Percentiles rank a stretch among this genome's conserved stretches.
Evolutionary conservation across 2,888 invertebrate genomes (phyloP).

Genomic region (Sarcophaga subvicina): DNA sequence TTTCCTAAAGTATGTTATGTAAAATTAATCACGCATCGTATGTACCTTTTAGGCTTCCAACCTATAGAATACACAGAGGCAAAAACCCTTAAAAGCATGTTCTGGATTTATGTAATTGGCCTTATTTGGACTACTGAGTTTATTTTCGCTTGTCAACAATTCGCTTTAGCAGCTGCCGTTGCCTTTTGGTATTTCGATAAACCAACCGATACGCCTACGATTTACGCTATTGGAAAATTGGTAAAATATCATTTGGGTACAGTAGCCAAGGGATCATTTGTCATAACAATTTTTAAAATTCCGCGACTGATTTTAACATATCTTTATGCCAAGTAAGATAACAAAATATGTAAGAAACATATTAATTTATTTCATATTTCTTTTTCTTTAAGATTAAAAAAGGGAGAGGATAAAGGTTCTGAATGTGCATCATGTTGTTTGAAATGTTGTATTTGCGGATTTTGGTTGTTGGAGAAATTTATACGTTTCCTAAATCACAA

Average conservation of each 20-base stretch:
- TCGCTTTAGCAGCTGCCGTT: conserved; percentile 96
- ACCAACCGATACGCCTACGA: conserved; percentile 86
- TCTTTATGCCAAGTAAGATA: conserved; percentile 92
- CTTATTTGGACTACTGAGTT: conserved; percentile 97
- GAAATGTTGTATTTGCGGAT: conserved; percentile 94
- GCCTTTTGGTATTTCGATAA: conserved; percentile 97
- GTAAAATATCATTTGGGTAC: conserved; percentile 96
- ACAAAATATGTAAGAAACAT: neutral
- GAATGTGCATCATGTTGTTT: conserved; percentile 89
- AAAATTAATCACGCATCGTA: neutral
- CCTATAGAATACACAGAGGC: conserved; percentile 89
- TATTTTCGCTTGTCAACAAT: conserved; percentile 96
- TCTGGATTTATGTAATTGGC: conserved; percentile 96
- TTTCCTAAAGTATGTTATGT: too few species aligned
- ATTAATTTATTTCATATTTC: too few species aligned
- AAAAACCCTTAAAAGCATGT: conserved; percentile 93
- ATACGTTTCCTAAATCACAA: conserved; percentile 96
- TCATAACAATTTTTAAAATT: conserved; percentile 96
- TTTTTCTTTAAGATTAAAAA: conserved; percentile 84
- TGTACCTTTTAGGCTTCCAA: conserved; percentile 83
- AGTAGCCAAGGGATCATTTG: conserved; percentile 95
- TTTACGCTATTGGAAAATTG: conserved; percentile 86
- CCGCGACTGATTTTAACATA: conserved; percentile 94
- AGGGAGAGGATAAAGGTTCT: conserved; percentile 87
- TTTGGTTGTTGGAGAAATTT: conserved; percentile 95